These are phyloP conservation scores for Trogon melanurus DNA, from an alignment of 2,113 vertebrate genomes.

Conservation along the genomic window DNA sequence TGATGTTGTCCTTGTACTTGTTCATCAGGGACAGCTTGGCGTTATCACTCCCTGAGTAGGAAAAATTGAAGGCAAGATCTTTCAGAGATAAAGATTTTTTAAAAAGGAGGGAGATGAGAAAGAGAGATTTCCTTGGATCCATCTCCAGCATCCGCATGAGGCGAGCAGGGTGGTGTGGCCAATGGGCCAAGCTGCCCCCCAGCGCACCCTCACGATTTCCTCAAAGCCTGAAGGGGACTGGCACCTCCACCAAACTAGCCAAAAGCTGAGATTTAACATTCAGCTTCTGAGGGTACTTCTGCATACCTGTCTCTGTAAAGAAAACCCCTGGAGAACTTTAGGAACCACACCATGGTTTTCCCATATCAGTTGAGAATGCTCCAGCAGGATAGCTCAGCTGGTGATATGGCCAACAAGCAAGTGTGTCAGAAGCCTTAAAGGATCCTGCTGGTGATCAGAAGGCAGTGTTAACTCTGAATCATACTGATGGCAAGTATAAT, in stretches of 20 bases:
- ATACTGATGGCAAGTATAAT: not conserved
- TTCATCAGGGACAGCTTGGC: constrained; percentile 98
- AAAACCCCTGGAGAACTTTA: not conserved
- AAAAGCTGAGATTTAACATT: not conserved
- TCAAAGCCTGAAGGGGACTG: not conserved
- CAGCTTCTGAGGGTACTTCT: not conserved
- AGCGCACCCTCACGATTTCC: accelerated
- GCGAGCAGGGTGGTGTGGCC: not conserved
- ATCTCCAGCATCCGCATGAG: not conserved
- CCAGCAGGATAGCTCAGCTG: not conserved
- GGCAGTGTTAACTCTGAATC: not conserved
- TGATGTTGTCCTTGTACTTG: constrained; percentile 99
- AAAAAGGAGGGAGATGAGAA: not conserved
- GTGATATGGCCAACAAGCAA: not conserved
- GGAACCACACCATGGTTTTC: not conserved
- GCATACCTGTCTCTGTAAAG: not conserved
- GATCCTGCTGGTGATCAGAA: not conserved
- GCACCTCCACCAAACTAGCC: not conserved
- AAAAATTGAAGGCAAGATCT: constrained; percentile 57
- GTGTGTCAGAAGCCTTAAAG: not conserved
- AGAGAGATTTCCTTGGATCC: not conserved
- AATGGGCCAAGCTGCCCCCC: not conserved
- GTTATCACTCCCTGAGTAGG: constrained; percentile 87
- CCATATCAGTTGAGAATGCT: not conserved
- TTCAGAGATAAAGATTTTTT: not conserved